Evolutionary conservation across 2,888 invertebrate species (phyloP).

Genomic region (Julus scanicus): DNA sequence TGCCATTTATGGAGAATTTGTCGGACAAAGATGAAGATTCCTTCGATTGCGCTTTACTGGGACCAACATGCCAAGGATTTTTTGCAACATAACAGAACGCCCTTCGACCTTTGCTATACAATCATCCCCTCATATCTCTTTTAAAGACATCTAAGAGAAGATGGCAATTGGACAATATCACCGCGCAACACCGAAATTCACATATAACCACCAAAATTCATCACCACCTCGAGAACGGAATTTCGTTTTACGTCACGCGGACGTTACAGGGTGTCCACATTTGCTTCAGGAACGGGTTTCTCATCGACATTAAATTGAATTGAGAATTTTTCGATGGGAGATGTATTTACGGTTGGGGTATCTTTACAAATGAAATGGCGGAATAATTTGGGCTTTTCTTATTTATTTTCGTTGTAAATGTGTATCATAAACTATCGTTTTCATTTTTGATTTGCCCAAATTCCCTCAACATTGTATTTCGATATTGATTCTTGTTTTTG

Average conservation of each 20-base stretch:
- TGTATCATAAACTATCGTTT: constrained; percentile 9
- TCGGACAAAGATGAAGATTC: neutral
- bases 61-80: neutral
- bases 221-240: no score
- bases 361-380: neutral
- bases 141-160: no score
- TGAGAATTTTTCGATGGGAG: neutral
- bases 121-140: no score
- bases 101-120: no score
- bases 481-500: no score
- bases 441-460: neutral
- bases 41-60: constrained; percentile 51
- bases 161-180: no score
- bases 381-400: neutral
- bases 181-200: no score
- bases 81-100: neutral
- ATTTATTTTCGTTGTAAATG: constrained; percentile 19
- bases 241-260: no score
- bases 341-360: neutral
- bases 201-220: no score
- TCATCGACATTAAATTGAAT: neutral
- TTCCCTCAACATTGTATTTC: no score
- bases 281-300: neutral
- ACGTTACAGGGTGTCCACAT: neutral
- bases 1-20: constrained; percentile 53